Evolutionary conservation across 2,888 invertebrate species (phyloP).

Genomic region (Chironomus tentans): DNA sequence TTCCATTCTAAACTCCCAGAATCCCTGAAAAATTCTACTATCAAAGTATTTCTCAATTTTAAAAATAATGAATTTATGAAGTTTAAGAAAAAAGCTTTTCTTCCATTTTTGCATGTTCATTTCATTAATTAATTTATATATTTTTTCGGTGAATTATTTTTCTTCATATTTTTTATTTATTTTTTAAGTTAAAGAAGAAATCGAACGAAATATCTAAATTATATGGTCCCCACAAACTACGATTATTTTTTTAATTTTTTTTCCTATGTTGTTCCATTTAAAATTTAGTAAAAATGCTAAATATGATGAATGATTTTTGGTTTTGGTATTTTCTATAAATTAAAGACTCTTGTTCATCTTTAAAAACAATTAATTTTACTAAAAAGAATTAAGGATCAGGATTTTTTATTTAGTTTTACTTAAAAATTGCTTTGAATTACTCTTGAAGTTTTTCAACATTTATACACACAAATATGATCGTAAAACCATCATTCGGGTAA

Average conservation of each 20-base stretch:
- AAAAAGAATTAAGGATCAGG: background rate
- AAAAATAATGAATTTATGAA: background rate
- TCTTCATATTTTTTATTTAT: background rate
- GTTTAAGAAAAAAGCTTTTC: background rate
- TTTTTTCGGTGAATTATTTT: no score
- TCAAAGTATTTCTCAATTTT: background rate
- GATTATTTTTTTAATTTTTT: background rate
- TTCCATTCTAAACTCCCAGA: no score
- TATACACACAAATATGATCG: background rate
- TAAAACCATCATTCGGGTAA: background rate
- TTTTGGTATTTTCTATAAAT: background rate
- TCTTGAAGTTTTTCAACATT: background rate
- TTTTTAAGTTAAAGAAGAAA: background rate
- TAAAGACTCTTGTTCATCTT: background rate
- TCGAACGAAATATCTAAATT: constrained; percentile 7
- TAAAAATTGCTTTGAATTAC: background rate
- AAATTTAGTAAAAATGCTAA: constrained; percentile 24
- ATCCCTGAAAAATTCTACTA: no score
- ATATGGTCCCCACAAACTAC: constrained; percentile 23
- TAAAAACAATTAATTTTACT: background rate
- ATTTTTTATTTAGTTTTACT: background rate
- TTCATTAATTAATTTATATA: background rate
- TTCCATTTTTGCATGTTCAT: background rate
- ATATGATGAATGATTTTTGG: background rate
- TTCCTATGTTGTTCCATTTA: background rate